A percentile compares a stretch with the other conserved stretches of the same genome.
Conservation (phyloP, 2,797 vertebrate genomes). For the Sylvia borin region DNA sequence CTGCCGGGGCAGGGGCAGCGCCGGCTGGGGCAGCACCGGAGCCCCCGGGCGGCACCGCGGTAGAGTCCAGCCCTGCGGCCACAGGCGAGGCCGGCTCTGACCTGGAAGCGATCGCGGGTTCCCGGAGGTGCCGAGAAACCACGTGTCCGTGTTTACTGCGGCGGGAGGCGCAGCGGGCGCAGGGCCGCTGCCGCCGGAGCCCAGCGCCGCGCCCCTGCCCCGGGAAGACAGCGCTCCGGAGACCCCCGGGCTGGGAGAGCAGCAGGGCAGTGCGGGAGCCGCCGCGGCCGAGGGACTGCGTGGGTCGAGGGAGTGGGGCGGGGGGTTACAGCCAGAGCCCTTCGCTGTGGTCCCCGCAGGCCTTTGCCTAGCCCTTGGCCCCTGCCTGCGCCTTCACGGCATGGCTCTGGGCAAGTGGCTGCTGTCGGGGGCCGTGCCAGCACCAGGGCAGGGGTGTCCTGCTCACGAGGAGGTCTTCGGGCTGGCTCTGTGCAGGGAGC, state of each 20-base stretch:
- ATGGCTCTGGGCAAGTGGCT: neutral
- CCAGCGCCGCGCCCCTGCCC: neutral
- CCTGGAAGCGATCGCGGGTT: conserved; percentile 50
- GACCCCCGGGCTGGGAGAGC: neutral
- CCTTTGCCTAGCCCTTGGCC: neutral
- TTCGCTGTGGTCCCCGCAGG: fast-evolving
- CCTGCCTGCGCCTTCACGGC: neutral
- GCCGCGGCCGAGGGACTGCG: neutral
- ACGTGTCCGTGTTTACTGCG: conserved; percentile 43
- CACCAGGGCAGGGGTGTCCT: neutral
- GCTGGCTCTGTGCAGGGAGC: neutral
- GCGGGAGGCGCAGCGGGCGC: neutral
- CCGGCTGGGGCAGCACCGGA: neutral
- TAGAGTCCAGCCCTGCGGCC: neutral
- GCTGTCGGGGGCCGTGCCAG: neutral
- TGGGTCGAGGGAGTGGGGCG: neutral
- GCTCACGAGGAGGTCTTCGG: fast-evolving
- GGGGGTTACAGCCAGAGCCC: neutral
- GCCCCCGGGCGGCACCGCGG: fast-evolving
- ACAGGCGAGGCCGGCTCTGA: neutral
- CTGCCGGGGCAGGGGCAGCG: neutral
- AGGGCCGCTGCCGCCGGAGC: neutral
- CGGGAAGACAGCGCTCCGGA: neutral
- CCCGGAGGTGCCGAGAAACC: conserved; percentile 46
- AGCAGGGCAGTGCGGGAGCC: neutral